A percentile compares a stretch with the other conserved stretches of the same genome.
These are phyloP conservation scores for Bombus superbus DNA, from an alignment of 1,140 invertebrate species.

Conservation along the genomic window DNA sequence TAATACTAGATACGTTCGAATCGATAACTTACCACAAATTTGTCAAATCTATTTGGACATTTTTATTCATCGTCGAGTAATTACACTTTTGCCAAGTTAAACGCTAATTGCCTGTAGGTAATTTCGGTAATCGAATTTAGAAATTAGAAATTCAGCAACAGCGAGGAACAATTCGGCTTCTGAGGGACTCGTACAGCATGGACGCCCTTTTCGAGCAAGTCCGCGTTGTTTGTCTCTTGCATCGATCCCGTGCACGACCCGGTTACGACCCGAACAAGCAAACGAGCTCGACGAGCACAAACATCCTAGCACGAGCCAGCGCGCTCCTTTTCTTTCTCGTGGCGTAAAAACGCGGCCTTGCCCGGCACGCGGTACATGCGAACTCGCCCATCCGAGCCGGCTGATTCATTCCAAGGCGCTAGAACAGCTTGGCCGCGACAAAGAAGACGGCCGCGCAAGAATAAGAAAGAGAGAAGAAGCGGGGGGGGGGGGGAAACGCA, in stretches of 20 bases:
- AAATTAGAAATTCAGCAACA: too few species aligned
- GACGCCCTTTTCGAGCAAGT: background rate
- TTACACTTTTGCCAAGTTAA: too few species aligned
- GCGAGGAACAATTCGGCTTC: background rate
- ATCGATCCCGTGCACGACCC: background rate
- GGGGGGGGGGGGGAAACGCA: background rate
- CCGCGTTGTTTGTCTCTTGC: background rate
- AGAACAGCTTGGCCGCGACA: slow-evolving; percentile 17
- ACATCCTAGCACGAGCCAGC: slow-evolving; percentile 52
- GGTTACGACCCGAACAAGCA: background rate
- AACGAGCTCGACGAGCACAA: background rate
- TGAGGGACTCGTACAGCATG: background rate
- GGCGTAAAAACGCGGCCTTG: slow-evolving; percentile 69
- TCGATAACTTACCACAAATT: too few species aligned
- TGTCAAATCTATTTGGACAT: too few species aligned
- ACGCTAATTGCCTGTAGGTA: too few species aligned
- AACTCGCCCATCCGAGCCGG: slow-evolving; percentile 62
- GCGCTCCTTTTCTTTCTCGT: slow-evolving; percentile 47
- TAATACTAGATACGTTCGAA: too few species aligned
- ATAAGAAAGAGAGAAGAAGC: background rate
- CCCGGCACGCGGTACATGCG: slow-evolving; percentile 68
- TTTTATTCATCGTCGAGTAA: too few species aligned
- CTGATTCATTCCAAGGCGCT: slow-evolving; percentile 62
- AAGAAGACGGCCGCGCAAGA: background rate
- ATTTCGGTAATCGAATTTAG: too few species aligned